phyloP scores from a whole-genome alignment of 1,140 invertebrate genomes.

The Neomicropteryx cornuta region DNA sequence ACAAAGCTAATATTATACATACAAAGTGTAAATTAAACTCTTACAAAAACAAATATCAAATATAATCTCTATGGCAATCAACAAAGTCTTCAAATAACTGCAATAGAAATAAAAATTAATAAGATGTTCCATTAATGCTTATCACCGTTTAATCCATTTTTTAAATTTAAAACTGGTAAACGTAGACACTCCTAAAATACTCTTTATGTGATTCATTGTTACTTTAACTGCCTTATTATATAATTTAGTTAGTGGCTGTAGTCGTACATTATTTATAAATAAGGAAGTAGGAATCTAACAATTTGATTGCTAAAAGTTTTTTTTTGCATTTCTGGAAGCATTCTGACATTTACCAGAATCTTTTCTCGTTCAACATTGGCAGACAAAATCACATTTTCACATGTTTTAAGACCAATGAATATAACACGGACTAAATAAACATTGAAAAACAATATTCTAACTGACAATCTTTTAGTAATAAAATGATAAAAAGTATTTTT shows the following conservation, averaged over 20 bases:
- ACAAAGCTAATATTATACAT: too few relatives aligned
- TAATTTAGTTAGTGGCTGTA: background rate
- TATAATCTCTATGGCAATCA: too few relatives aligned
- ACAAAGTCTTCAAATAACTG: background rate
- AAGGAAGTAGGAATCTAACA: background rate
- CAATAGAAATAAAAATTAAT: background rate
- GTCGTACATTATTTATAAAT: constrained; percentile 1
- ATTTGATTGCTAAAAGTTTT: background rate
- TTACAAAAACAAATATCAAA: too few relatives aligned
- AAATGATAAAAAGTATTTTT: too few relatives aligned
- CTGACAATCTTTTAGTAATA: too few relatives aligned
- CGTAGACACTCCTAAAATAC: too few relatives aligned
- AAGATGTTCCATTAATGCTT: background rate
- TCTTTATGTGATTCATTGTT: too few relatives aligned
- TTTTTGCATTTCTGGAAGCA: background rate
- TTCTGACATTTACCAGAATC: background rate
- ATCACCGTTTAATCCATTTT: background rate
- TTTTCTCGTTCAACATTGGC: too few relatives aligned
- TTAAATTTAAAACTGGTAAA: background rate
- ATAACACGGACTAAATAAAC: too few relatives aligned
- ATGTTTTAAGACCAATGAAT: too few relatives aligned
- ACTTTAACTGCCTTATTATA: background rate
- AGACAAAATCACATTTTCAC: background rate
- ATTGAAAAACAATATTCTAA: too few relatives aligned
- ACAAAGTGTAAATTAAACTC: too few relatives aligned